Percentiles rank a stretch among this genome's conserved stretches.
Conservation (phyloP, 2,888 invertebrate genomes). For the Lochmaea capreae region DNA sequence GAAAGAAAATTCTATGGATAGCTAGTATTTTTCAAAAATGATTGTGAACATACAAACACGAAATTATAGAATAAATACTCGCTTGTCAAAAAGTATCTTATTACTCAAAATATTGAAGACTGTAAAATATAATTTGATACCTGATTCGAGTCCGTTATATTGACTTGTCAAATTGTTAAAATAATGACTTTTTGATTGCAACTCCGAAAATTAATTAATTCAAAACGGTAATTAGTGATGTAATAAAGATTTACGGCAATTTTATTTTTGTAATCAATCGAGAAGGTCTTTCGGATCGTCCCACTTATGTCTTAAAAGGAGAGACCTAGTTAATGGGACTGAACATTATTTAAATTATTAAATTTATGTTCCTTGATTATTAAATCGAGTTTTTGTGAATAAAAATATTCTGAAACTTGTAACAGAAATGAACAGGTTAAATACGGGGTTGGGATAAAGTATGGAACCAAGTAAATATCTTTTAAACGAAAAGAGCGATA, state of each 20-base stretch:
- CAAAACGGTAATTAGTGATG: background rate
- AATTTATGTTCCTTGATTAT: background rate
- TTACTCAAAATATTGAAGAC: too few species aligned
- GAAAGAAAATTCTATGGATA: too few species aligned
- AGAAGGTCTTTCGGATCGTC: background rate
- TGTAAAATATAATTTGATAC: too few species aligned
- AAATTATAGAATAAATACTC: too few species aligned
- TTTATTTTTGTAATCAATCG: background rate
- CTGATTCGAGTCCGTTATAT: too few species aligned
- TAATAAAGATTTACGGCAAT: background rate
- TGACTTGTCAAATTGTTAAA: too few species aligned
- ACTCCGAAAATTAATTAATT: background rate
- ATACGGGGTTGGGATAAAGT: too few species aligned
- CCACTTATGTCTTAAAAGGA: background rate
- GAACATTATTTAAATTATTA: background rate
- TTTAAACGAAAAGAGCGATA: too few species aligned
- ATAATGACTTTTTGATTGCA: background rate
- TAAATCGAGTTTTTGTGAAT: background rate
- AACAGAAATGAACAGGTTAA: background rate
- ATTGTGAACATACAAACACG: too few species aligned
- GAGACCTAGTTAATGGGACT: background rate
- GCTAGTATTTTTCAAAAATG: too few species aligned
- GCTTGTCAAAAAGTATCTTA: too few species aligned
- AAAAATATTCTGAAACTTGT: background rate
- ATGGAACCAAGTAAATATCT: too few species aligned